A percentile compares a stretch with the other conserved stretches of the same genome.
phyloP scores from a whole-genome alignment of 1,140 invertebrate species.

The Pygmarrhopalites habei region DNA sequence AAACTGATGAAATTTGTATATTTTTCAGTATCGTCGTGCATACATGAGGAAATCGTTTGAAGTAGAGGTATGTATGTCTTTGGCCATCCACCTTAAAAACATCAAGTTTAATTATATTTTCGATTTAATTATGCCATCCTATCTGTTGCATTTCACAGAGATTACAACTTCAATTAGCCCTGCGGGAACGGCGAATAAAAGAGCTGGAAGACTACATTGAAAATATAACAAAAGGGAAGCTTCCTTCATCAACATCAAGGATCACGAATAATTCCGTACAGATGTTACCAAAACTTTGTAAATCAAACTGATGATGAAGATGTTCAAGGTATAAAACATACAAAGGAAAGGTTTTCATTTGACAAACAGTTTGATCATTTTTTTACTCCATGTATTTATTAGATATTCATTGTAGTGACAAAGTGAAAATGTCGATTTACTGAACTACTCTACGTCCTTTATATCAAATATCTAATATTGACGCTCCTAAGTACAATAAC shows the following conservation, averaged over 20 bases:
- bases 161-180: conserved; percentile 31
- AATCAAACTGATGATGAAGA: not conserved
- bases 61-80: too few species aligned
- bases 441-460: too few species aligned
- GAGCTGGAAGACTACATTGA: conserved; percentile 33
- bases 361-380: not conserved
- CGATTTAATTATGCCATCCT: too few species aligned
- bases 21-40: conserved; percentile 30
- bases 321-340: not conserved
- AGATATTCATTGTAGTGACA: not conserved
- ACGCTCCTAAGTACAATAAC: too few species aligned
- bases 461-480: too few species aligned
- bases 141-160: too few species aligned
- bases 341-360: not conserved
- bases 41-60: conserved; percentile 37
- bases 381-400: not conserved
- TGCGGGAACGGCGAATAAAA: conserved; percentile 31
- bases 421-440: too few species aligned
- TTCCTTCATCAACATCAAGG: conserved; percentile 20
- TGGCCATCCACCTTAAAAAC: too few species aligned
- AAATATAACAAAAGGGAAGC: conserved; percentile 9
- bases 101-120: too few species aligned
- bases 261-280: conserved; percentile 14
- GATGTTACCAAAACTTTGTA: conserved; percentile 24
- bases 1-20: conserved; percentile 4